These are phyloP conservation scores for Phataginus tetradactyla DNA, from an alignment of 2,797 vertebrate species.

Conservation along the genomic window DNA sequence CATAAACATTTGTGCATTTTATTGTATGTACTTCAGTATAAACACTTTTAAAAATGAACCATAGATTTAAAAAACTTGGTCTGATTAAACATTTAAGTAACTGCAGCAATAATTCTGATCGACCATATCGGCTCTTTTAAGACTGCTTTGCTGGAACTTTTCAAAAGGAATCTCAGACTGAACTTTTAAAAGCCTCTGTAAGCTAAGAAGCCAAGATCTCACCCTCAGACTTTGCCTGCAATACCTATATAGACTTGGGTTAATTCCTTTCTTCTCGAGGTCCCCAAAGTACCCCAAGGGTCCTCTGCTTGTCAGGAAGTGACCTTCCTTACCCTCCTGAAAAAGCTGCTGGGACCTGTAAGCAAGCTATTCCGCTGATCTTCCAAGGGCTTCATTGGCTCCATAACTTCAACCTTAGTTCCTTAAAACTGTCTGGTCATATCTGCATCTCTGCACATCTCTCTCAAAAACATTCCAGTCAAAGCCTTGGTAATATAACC, in stretches of 20 bases:
- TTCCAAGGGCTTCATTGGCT: background rate
- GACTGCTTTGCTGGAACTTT: background rate
- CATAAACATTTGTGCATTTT: too few species aligned
- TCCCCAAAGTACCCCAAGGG: background rate
- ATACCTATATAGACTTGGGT: background rate
- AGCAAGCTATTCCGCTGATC: background rate
- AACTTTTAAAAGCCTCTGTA: background rate
- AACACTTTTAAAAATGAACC: background rate
- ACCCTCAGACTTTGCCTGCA: background rate
- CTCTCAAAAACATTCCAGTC: background rate
- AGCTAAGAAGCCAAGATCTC: background rate
- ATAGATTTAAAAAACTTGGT: background rate
- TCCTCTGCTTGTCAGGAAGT: background rate
- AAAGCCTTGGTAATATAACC: background rate
- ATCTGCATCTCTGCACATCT: background rate
- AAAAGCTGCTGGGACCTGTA: background rate
- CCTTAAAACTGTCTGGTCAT: background rate
- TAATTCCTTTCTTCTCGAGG: background rate
- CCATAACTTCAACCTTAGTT: background rate
- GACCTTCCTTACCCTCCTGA: background rate
- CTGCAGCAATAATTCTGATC: background rate
- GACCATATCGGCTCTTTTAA: background rate
- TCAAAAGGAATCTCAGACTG: background rate
- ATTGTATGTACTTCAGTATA: too few species aligned
- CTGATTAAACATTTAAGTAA: background rate